These are phyloP conservation scores for Vultur gryphus DNA, from an alignment of 2,797 vertebrate genomes.

Conservation along the genomic window DNA sequence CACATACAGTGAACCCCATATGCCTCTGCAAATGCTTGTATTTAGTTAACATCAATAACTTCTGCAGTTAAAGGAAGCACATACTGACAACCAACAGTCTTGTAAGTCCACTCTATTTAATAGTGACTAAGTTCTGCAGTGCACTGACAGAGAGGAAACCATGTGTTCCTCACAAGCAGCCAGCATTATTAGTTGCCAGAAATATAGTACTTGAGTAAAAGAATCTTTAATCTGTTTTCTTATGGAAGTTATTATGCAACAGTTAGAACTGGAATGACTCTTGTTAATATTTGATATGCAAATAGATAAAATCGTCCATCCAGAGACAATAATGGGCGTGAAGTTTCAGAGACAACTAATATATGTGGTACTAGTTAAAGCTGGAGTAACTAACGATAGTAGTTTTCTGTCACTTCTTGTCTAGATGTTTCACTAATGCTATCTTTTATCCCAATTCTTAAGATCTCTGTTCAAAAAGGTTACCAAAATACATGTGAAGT, in stretches of 20 bases:
- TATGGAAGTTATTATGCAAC: neutral
- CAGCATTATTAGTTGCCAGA: neutral
- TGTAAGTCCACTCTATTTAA: neutral
- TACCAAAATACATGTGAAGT: neutral
- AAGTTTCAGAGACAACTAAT: neutral
- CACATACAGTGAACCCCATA: neutral
- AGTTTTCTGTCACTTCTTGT: neutral
- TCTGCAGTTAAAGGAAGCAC: neutral
- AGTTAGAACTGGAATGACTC: neutral
- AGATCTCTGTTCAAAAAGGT: neutral
- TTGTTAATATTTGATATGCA: neutral
- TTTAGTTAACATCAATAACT: neutral
- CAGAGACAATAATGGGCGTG: neutral
- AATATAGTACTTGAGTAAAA: neutral
- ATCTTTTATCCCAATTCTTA: neutral
- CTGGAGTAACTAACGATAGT: neutral
- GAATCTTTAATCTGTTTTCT: neutral
- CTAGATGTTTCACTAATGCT: neutral
- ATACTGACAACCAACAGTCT: neutral
- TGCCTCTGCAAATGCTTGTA: neutral
- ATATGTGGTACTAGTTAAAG: neutral
- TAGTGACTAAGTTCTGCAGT: neutral
- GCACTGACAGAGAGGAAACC: neutral
- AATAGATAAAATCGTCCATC: neutral
- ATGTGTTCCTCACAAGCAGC: neutral